Base-by-base conservation (phyloP, 2,888 invertebrate genomes). In the Aricia artaxerxes region DNA sequence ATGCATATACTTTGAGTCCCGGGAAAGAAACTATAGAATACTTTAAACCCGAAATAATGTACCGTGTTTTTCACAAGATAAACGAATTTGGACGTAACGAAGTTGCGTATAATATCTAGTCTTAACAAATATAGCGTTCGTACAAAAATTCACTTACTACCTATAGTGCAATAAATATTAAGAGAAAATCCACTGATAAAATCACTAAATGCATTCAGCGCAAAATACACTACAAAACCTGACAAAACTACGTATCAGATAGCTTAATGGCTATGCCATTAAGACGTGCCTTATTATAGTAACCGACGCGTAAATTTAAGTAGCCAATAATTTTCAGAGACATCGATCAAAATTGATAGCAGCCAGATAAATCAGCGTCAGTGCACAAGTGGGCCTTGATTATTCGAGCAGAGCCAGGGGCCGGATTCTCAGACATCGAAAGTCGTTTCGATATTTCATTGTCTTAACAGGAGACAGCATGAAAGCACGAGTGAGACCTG, bases 321-420 rank as follows among this genome's bases (percentile, higher is more conserved):
- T 78, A 79, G 72, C 79, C 85, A 87, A 84, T 69, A 69, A 86
- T 83, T 86, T 83, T 84, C 87, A 91, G 90, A 90, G 88, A 86
- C 88, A 92, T 92, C 91, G 88, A 93, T 92, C 90, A 92, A 87
- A 84, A 88, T 88, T 86, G 88, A 88, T 88, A 87, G 89, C 86
- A 85, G 87, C 86, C 86, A 87, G 85, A 93, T 94, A 93, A 92
- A 93, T 93, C 91, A 91, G 89, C 89, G 90, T 89, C 91, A 86
- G 86, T 87, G 87, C 87, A 86, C 87, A 87, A 91, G 92, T 91
- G 91, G 91, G 90, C 91, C 90, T 92, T 89, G 90, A 87, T 87
- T 87, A 86, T 82, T 82, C 82, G 79, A 81, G 85, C 86, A 83
- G 83, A 81, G 83, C 84, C 81, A 16, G 57, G 57, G 0, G 57